Base-by-base conservation (phyloP, 2,797 vertebrate species). In the Premnoplex brunnescens region DNA sequence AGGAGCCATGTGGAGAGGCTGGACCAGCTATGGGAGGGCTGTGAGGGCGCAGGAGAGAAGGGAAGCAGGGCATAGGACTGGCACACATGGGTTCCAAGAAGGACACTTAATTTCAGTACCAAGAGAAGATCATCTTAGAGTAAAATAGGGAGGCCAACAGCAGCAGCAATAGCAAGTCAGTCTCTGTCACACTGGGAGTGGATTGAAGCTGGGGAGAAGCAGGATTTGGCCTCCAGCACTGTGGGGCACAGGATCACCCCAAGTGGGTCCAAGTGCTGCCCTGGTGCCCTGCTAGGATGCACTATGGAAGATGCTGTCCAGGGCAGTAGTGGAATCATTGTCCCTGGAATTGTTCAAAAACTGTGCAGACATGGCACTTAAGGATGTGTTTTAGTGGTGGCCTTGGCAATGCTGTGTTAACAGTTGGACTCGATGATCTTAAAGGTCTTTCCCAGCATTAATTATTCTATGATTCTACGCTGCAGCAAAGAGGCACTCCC, bases 251-350 rank as follows among this genome's bases (percentile, higher is more conserved):
- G 46, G 49, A 30, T 46, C 27, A 41, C n/a, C 28, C 34, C 9
- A 2, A 1, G 5, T 9, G 19, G 14, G 37, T 58, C 8, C n/a
- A 7, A 10, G 26, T 22, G 12, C 12, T 87, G 77, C 22, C 12
- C 37, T n/a, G 0, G 0, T 82, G 71, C 54, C 28, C 11, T 5
- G 2, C n/a, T 32, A 39, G 43, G 11, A 21, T 43, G 23, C 1
- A 3, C 12, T 62, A 17, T 23, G 14, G 46, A 62, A 68, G 37
- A 46, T 9, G 52, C 51, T 77, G 64, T 51, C 10, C 51, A 39
- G 28, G 44, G 7, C 20, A 77, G 44, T 34, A 28, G 43, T 83
- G 44, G 58, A 83, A 83, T 71, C 72, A 46, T 30, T 30, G 10
- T 34, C 37, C 44, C 72, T 52, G 51, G 4, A 46, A 39, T 9